A percentile compares a stretch with the other conserved stretches of the same genome.
phyloP scores from a whole-genome alignment of 2,113 vertebrate species.

The Haemorhous mexicanus region DNA sequence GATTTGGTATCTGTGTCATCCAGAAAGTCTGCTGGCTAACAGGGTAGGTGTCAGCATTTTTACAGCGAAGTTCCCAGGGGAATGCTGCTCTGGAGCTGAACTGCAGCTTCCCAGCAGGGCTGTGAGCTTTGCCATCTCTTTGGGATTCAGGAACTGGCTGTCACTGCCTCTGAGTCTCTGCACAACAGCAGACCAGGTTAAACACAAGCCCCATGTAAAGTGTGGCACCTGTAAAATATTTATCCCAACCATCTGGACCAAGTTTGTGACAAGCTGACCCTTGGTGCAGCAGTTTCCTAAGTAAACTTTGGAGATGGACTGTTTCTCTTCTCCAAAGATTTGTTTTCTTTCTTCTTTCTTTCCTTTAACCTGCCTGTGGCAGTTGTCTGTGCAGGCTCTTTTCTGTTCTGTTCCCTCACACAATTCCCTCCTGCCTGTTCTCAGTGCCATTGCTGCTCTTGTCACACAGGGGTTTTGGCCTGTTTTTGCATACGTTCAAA shows the following conservation, averaged over 20 bases:
- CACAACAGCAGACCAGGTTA: not conserved
- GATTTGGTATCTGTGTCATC: conserved; percentile 31
- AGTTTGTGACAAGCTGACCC: not conserved
- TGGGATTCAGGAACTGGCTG: not conserved
- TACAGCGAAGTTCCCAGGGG: not conserved
- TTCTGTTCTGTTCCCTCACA: fast-evolving
- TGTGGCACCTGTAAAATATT: not conserved
- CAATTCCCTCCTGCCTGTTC: not conserved
- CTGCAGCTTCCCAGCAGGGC: not conserved
- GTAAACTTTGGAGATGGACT: not conserved
- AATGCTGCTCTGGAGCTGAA: not conserved
- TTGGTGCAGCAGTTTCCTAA: not conserved
- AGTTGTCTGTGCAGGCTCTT: not conserved
- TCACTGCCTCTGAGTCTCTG: not conserved
- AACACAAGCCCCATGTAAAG: not conserved
- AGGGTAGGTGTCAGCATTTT: not conserved
- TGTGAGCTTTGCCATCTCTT: not conserved
- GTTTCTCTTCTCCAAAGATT: not conserved
- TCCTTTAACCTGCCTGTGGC: not conserved
- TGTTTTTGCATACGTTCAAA: not conserved
- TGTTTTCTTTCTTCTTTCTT: not conserved
- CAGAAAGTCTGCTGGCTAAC: not conserved
- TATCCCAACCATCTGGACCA: not conserved
- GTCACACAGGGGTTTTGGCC: not conserved
- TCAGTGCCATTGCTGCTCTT: not conserved